phyloP scores from a whole-genome alignment of 2,797 vertebrate genomes.

The Sebastes taczanowskii region DNA sequence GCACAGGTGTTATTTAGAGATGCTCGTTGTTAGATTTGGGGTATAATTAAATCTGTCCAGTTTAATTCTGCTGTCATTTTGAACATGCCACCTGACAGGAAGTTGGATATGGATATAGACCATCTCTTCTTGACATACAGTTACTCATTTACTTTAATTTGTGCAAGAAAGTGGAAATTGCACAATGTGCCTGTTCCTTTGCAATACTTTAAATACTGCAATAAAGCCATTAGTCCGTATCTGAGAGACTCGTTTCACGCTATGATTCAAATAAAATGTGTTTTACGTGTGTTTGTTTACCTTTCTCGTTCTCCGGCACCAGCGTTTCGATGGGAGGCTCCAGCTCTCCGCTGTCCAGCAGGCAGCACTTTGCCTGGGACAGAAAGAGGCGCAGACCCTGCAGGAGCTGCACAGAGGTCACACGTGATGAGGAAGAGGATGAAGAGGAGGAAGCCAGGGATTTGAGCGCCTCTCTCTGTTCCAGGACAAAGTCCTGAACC shows the following conservation, averaged over 20 bases:
- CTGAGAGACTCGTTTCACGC: neutral
- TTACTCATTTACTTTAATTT: neutral
- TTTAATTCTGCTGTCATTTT: neutral
- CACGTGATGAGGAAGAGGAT: conserved; percentile 21
- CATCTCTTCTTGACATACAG: neutral
- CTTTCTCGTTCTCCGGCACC: conserved; percentile 86
- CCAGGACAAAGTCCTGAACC: conserved; percentile 86
- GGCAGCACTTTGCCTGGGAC: conserved; percentile 82
- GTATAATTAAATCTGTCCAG: neutral
- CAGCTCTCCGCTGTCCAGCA: conserved; percentile 83
- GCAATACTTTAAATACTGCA: neutral
- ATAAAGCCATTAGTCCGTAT: neutral
- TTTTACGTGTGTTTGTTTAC: conserved; percentile 62
- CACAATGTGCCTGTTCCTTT: neutral
- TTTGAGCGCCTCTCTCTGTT: conserved; percentile 75
- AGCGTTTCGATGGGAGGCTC: conserved; percentile 88
- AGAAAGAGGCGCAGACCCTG: conserved; percentile 86
- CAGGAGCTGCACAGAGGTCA: conserved; percentile 77
- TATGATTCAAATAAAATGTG: neutral
- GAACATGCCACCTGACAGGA: neutral
- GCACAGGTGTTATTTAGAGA: neutral
- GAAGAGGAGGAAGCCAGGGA: conserved; percentile 46
- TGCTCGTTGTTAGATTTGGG: neutral
- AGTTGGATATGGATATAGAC: neutral
- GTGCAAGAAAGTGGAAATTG: neutral